Evolutionary conservation across 1,140 invertebrate species (phyloP), one percentile per base, ranked within the genome.

Genomic region (Drosophila prosaltans): DNA sequence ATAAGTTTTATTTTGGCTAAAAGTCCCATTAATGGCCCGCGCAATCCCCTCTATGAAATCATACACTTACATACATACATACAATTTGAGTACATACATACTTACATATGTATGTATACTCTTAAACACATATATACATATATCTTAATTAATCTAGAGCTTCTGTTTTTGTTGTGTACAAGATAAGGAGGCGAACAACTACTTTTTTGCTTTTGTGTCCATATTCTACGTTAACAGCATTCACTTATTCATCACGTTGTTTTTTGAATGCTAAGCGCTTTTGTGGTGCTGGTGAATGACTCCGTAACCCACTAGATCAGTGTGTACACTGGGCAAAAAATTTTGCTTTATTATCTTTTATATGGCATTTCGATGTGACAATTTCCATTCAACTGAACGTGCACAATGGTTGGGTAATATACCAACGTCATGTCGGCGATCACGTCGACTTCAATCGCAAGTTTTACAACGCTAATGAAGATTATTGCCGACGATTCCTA

Each of bases 181-280:
- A 57, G 48, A 61, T 61, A 74, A 10, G 30, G 32, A 36, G 32
- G 57, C 21, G 21, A 26, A 10, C 45, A 59, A 40, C 57, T 40
- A 59, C 57, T 40, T 60, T 40, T 45, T 41, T 59, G 40, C 60
- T 43, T 32, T 55, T 63, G 28, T 68, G n/a, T 58, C 16, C 16
- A 21, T 74, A 32, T 43, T 43, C 69, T 55, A 75, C 45, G 58
- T 65, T 65, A 60, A 65, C 61, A 57, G 65, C 55, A 61, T 61
- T 55, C 30, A 76, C 21, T 36, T 70, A 60, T 48, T 77, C 61
- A 72, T 77, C 74, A 78, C 73, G 72, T 75, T 75, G 60, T 26
- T 48, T 16, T 59, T 45, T 48, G 16, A 41, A 41, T 48, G 7
- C 16, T 48, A 9, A 48, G 24, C 21, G 16, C 21, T 48, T 48